Conservation (phyloP, 2,888 invertebrate species). For the Heliconius erato region DNA sequence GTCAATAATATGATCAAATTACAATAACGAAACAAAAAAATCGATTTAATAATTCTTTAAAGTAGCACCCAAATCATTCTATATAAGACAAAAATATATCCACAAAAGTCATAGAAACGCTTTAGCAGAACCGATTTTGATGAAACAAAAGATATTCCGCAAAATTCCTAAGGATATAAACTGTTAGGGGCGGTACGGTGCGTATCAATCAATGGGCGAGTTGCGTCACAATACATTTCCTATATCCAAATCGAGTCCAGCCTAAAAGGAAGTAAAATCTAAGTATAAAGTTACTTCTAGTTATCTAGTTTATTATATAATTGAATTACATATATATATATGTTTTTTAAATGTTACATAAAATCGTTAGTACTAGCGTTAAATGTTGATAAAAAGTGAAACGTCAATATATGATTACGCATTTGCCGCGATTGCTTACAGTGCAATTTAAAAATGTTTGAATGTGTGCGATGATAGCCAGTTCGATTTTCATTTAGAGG, state of each 20-base stretch:
- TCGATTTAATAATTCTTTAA: too few species aligned
- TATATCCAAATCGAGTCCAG: slow-evolving; percentile 58
- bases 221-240: slow-evolving; percentile 71
- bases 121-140: slow-evolving; percentile 12
- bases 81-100: not conserved
- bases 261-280: slow-evolving; percentile 66
- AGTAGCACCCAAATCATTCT: too few species aligned
- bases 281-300: slow-evolving; percentile 49
- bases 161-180: not conserved
- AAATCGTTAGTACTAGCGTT: slow-evolving; percentile 38
- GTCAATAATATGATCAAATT: too few species aligned
- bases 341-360: slow-evolving; percentile 47
- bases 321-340: slow-evolving; percentile 46
- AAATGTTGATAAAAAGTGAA: slow-evolving; percentile 31
- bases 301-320: slow-evolving; percentile 52
- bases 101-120: not conserved
- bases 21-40: too few species aligned
- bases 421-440: not conserved
- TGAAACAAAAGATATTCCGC: not conserved
- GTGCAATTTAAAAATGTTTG: not conserved
- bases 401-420: slow-evolving; percentile 10
- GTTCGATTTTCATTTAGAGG: not conserved
- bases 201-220: slow-evolving; percentile 16
- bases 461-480: not conserved
- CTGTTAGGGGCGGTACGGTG: not conserved